Percentiles rank a stretch among this genome's conserved stretches.
Evolutionary conservation across 1,140 invertebrate genomes (phyloP).

Genomic region (Drosophila leontia): DNA sequence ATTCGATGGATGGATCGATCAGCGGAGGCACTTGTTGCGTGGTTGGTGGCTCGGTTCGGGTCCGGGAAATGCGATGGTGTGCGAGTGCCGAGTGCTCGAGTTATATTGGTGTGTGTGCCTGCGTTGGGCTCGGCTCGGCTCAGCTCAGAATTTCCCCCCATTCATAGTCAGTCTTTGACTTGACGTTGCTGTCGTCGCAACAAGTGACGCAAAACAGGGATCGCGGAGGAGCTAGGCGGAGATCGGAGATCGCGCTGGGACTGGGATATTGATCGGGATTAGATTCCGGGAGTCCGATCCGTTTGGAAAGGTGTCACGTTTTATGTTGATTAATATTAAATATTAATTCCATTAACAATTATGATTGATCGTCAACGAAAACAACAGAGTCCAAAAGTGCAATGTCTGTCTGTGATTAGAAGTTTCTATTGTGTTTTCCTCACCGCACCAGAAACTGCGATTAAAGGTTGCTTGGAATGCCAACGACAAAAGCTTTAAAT

Average conservation of each 20-base stretch:
- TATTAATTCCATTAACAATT: conserved; percentile 22
- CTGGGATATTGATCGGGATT: conserved; percentile 16
- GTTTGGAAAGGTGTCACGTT: conserved; percentile 1
- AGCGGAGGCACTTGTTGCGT: conserved; percentile 71
- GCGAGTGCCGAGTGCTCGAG: conserved; percentile 31
- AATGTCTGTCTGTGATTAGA: conserved; percentile 74
- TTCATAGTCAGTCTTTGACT: conserved; percentile 81
- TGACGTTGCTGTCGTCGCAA: conserved; percentile 71
- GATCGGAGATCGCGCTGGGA: conserved; percentile 28
- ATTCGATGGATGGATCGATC: conserved; percentile 38
- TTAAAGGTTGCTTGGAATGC: conserved; percentile 27
- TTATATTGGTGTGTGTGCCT: conserved; percentile 13
- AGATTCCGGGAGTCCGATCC: conserved; percentile 8
- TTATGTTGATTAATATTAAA: neutral
- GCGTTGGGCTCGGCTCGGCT: conserved; percentile 57
- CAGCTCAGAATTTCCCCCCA: conserved; percentile 67
- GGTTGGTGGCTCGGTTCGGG: conserved; percentile 45
- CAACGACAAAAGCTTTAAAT: conserved; percentile 51
- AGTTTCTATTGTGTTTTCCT: conserved; percentile 74
- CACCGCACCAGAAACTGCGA: conserved; percentile 46
- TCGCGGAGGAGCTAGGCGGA: conserved; percentile 26
- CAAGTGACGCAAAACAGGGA: conserved; percentile 42
- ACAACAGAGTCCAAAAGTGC: conserved; percentile 71
- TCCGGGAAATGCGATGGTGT: conserved; percentile 11
- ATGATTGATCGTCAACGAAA: conserved; percentile 14